Evolutionary conservation across 2,113 vertebrate species (phyloP), one percentile per base, ranked within the genome.

Genomic region (Epinephelus moara): DNA sequence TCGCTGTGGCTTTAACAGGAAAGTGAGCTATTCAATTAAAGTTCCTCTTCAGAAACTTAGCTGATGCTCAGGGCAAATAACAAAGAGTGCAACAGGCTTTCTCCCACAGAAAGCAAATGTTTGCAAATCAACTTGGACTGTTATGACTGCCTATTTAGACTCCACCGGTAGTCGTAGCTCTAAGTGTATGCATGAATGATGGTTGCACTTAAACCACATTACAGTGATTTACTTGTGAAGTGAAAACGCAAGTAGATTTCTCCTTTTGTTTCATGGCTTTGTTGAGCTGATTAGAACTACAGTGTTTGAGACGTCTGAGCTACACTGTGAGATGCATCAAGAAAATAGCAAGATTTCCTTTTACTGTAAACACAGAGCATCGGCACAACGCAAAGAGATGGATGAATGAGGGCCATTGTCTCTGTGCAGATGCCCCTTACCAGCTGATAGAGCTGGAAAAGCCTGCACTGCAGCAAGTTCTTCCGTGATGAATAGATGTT

Each of bases 341-440:
- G 3, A 47, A 45, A 37, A 37, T 21, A 9, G n/a, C 12, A 40
- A 17, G 57, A 30, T 23, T 40, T 63, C 17, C 3, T 13, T 25
- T 73, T 27, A 49, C 49, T 42, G 17, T 73, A 45, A 75, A 81
- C 61, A 18, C 47, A 21, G 47, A 76, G 14, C 53, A 45, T 18
- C 42, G 74, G 37, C 49, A 12, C 7, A n/a, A 69, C 4, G 3
- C 10, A 75, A 18, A 19, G 47, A 55, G 50, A 53, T 40, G n/a
- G 52, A 74, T 78, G 64, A 88, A 64, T 68, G 67, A 61, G 70
- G 71, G 52, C 3, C 78, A 78, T 80, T 91, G 72, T 85, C 74
- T 14, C 55, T 14, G 19, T 30, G 42, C 21, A 45, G 42, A 81
- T 33, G 25, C 37, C 56, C 13, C 2, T 14, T 52, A 27, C 27